Percentiles rank a stretch among this genome's conserved stretches.
Evolutionary conservation across 2,888 invertebrate genomes (phyloP).

Genomic region (Aspidiotus destructor): DNA sequence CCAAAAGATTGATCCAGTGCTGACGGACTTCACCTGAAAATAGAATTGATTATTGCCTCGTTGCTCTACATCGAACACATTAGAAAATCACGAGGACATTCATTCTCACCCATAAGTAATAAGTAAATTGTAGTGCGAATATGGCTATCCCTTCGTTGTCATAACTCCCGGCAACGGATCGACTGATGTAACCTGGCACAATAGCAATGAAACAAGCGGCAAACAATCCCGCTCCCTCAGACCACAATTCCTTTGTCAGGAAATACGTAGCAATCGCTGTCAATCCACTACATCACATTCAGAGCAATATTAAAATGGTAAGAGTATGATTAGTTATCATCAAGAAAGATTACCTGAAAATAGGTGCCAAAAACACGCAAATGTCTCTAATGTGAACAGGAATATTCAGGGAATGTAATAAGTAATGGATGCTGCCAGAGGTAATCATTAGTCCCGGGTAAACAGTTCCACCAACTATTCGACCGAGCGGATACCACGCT

Average conservation of each 20-base stretch:
- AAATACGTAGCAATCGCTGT: constrained; percentile 97
- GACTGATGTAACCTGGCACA: constrained; percentile 96
- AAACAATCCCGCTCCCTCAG: constrained; percentile 88
- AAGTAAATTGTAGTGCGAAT: constrained; percentile 97
- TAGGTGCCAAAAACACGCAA: constrained; percentile 96
- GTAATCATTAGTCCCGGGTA: constrained; percentile 99
- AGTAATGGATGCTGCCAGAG: constrained; percentile 91
- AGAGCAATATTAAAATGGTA: not conserved
- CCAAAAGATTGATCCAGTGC: constrained; percentile 97
- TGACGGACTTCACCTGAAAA: constrained; percentile 70
- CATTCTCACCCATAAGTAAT: constrained; percentile 78
- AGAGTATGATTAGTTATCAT: not conserved
- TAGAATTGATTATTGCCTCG: constrained; percentile 9
- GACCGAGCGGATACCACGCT: constrained; percentile 97
- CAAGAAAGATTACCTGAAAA: constrained; percentile 63
- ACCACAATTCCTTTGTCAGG: constrained; percentile 95
- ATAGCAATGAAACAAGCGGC: constrained; percentile 99
- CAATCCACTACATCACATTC: constrained; percentile 65
- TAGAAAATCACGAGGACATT: not conserved
- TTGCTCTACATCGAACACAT: not conserved
- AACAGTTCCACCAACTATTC: constrained; percentile 98
- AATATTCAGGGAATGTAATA: constrained; percentile 83
- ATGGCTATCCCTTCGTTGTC: constrained; percentile 99
- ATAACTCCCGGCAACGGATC: constrained; percentile 98
- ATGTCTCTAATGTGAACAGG: constrained; percentile 97